phyloP scores from a whole-genome alignment of 1,140 invertebrate species.

The Pissodes strobi region DNA sequence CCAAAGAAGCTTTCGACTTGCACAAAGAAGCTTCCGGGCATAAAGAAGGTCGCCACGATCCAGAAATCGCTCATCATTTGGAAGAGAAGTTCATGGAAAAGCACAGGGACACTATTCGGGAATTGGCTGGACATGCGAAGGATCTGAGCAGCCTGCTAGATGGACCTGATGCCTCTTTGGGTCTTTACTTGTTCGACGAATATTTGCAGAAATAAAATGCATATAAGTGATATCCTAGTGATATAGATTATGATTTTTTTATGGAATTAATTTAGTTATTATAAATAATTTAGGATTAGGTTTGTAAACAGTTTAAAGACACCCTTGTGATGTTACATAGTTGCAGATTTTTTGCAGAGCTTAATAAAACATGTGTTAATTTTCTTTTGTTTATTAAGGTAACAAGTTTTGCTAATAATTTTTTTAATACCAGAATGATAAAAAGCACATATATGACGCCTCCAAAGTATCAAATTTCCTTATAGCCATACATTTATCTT shows the following conservation, averaged over 20 bases:
- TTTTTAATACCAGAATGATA: no score
- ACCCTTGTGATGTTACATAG: background rate
- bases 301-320: background rate
- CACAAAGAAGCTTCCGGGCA: conserved; percentile 61
- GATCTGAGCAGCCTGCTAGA: conserved; percentile 71
- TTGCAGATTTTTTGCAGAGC: background rate
- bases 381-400: no score
- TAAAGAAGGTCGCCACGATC: conserved; percentile 62
- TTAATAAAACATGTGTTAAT: background rate
- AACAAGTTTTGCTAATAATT: no score
- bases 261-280: background rate
- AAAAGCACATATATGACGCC: no score
- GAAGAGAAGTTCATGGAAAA: conserved; percentile 75
- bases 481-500: no score
- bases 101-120: conserved; percentile 68
- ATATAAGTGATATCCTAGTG: background rate
- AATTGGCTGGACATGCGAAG: conserved; percentile 70
- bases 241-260: background rate
- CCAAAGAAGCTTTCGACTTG: conserved; percentile 68
- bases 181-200: conserved; percentile 77
- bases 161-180: conserved; percentile 63
- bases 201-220: conserved; percentile 65
- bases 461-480: no score
- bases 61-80: conserved; percentile 72
- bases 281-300: background rate